phyloP scores from a whole-genome alignment of 1,140 invertebrate species.

The Periplaneta americana region DNA sequence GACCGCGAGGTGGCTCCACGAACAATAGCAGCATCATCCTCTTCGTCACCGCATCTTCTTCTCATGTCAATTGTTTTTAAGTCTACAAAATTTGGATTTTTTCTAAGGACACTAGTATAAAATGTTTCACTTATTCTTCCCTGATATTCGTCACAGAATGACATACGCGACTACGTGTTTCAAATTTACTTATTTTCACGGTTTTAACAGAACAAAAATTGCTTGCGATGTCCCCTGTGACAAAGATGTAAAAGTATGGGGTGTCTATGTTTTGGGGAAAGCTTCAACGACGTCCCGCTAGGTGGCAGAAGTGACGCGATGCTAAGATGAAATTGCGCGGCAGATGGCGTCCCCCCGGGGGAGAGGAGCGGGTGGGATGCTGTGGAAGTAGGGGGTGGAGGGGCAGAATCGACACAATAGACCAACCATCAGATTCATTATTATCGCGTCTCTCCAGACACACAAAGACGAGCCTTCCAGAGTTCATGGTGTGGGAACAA shows the following conservation, averaged over 20 bases:
- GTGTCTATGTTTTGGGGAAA: neutral
- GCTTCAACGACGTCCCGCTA: neutral
- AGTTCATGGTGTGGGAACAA: neutral
- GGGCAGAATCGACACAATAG: constrained; percentile 6
- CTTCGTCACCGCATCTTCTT: neutral
- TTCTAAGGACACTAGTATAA: neutral
- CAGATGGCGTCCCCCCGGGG: constrained; percentile 2
- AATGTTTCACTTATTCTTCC: neutral
- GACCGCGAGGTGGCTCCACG: neutral
- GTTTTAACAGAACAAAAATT: neutral
- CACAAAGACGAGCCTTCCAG: neutral
- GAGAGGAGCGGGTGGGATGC: neutral
- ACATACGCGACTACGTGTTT: neutral
- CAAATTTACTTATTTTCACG: neutral
- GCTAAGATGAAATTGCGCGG: neutral
- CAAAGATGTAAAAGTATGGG: neutral
- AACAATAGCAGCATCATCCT: neutral
- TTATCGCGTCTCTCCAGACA: constrained; percentile 9
- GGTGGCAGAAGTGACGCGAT: neutral
- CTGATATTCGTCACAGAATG: neutral
- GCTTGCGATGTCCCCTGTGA: neutral
- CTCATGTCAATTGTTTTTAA: neutral
- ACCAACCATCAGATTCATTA: constrained; percentile 3
- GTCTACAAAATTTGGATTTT: neutral
- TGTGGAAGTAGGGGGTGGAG: neutral